A percentile compares a stretch with the other conserved stretches of the same genome.
Conservation (phyloP, 2,888 invertebrate species). For the Antheraea yamamai region DNA sequence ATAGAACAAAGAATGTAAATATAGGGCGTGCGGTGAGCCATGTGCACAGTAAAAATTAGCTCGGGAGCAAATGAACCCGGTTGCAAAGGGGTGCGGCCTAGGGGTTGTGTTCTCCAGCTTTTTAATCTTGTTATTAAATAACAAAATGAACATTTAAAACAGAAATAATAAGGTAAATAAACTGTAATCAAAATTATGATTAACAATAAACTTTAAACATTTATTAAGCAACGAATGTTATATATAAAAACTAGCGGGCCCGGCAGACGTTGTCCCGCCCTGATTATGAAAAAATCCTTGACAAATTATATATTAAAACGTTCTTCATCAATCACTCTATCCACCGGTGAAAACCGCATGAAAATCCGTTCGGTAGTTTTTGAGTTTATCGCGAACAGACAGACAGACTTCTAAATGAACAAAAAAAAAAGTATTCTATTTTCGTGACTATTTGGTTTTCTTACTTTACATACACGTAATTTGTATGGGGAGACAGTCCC, state of each 20-base stretch:
- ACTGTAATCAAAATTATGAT: background rate
- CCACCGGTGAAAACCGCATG: too few relatives aligned
- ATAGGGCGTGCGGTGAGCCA: conserved; percentile 38
- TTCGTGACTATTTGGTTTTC: background rate
- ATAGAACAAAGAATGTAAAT: conserved; percentile 34
- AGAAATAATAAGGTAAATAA: background rate
- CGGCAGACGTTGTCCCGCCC: too few relatives aligned
- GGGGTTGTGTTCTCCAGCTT: conserved; percentile 1
- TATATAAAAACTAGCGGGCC: background rate
- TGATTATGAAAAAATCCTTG: too few relatives aligned
- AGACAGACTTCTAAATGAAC: background rate
- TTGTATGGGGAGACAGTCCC: background rate
- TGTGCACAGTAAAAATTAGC: conserved; percentile 45
- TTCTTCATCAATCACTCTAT: too few relatives aligned
- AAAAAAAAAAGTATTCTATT: background rate
- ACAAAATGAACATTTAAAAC: background rate
- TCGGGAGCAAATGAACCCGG: conserved; percentile 39
- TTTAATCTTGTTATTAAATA: background rate
- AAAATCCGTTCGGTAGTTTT: too few relatives aligned
- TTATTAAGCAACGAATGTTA: too few relatives aligned
- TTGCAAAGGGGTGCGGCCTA: conserved; percentile 31
- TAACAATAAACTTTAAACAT: too few relatives aligned
- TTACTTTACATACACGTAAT: background rate
- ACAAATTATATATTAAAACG: too few relatives aligned
- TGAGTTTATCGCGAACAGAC: too few relatives aligned